Evolutionary conservation across 1,140 invertebrate species (phyloP), one percentile per base, ranked within the genome.

Genomic region (Xylocopa sonorina): DNA sequence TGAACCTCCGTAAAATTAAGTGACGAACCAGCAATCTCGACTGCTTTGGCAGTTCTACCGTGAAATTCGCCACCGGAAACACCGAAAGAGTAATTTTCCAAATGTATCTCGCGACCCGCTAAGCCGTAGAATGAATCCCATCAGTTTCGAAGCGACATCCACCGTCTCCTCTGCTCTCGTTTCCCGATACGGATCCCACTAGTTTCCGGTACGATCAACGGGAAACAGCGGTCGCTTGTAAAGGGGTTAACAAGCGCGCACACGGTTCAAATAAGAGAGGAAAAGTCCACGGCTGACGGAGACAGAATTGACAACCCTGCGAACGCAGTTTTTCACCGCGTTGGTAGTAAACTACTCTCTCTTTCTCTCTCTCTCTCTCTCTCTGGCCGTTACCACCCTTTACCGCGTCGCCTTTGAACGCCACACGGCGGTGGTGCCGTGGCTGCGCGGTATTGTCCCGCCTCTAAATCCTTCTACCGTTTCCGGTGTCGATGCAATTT

Each of bases 211-310:
- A 27, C 29, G 63, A 67, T 67, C 62, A 34, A 41, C 34, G 24
- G 6, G 72, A 66, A 75, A 75, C 48, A 75, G 27, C 58, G 10
- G 46, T 24, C 24, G 66, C 29, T 64, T 68, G 34, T 38, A 81
- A 55, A 82, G 53, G 64, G 68, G 69, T 71, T 29, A 82, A 62
- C 46, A 43, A 78, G 21, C 46, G 48, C 32, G 3, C 18, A 14
- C n/a, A 48, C n/a, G n/a, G n/a, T n/a, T 50, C 14, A 32, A 82
- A 72, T 48, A 62, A 78, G 62, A 60, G 55, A 46, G 38, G 48
- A 67, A 82, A 38, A 32, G n/a, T 77, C 55, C 34, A 48, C 32
- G 29, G n/a, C 60, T 62, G 62, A 75, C n/a, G 68, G 51, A 60
- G 58, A 48, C 55, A 34, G 63, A n/a, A n/a, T n/a, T n/a, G n/a